Evolutionary conservation across 2,113 vertebrate species (phyloP).

Genomic region (Coptodon bakossiorum): DNA sequence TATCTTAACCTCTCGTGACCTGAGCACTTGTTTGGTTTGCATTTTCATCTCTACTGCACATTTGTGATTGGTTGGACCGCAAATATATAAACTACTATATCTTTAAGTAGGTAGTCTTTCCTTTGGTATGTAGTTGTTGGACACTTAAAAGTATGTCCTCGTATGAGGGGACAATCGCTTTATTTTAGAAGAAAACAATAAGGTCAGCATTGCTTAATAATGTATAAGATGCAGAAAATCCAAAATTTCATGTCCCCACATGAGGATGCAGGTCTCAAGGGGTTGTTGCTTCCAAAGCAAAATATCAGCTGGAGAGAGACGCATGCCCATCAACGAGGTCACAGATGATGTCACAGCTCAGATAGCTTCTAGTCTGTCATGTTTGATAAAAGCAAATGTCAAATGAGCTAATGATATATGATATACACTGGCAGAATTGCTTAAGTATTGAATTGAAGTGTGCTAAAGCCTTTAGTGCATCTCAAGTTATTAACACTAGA

Average conservation of each 20-base stretch:
- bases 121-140: not conserved
- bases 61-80: not conserved
- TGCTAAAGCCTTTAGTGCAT: not conserved
- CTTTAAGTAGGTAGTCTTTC: not conserved
- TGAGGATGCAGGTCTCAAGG: not conserved
- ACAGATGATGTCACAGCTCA: not conserved
- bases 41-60: not conserved
- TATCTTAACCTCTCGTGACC: not conserved
- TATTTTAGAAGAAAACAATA: not conserved
- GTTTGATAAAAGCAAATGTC: not conserved
- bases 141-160: not conserved
- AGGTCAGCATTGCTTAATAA: not conserved
- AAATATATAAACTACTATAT: not conserved
- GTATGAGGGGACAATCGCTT: not conserved
- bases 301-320: not conserved
- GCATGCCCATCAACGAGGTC: not conserved
- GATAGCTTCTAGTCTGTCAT: not conserved
- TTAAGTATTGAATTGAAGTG: not conserved
- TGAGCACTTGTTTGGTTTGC: not conserved
- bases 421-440: not conserved
- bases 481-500: not conserved
- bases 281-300: not conserved
- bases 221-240: not conserved
- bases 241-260: not conserved
- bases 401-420: not conserved